A percentile compares a stretch with the other conserved stretches of the same genome.
These are phyloP conservation scores for Nesidiocoris tenuis DNA, from an alignment of 2,888 invertebrate genomes.

Conservation along the genomic window DNA sequence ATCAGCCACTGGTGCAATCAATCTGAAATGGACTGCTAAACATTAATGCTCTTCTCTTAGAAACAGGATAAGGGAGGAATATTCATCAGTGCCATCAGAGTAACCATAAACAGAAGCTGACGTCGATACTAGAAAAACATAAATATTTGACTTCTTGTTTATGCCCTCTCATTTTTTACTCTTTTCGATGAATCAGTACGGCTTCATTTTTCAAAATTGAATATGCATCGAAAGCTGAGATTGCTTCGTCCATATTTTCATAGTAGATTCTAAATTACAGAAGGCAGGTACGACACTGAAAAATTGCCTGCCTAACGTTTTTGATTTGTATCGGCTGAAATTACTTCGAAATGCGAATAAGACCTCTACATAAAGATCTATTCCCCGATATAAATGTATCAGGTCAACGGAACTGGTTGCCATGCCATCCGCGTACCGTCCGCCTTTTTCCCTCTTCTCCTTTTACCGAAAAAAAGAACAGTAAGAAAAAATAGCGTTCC, in stretches of 20 bases:
- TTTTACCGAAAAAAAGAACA: background rate
- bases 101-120: too few relatives aligned
- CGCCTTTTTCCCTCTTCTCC: background rate
- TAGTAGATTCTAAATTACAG: background rate
- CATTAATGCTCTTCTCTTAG: too few relatives aligned
- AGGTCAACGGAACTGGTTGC: background rate
- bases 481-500: background rate
- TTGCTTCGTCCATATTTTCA: conserved; percentile 1
- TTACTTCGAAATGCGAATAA: too few relatives aligned
- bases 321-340: background rate
- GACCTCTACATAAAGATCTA: too few relatives aligned
- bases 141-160: background rate
- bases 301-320: background rate
- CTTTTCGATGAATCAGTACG: background rate
- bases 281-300: too few relatives aligned
- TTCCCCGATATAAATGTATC: background rate
- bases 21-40: too few relatives aligned
- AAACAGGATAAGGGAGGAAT: background rate
- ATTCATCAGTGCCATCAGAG: too few relatives aligned
- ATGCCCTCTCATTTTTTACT: conserved; percentile 11
- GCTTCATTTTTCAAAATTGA: background rate
- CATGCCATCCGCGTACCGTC: background rate
- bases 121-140: background rate
- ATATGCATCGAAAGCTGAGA: conserved; percentile 10
- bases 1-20: too few relatives aligned